Conservation (phyloP, 2,888 invertebrate species). For the Protophormia terraenovae region DNA sequence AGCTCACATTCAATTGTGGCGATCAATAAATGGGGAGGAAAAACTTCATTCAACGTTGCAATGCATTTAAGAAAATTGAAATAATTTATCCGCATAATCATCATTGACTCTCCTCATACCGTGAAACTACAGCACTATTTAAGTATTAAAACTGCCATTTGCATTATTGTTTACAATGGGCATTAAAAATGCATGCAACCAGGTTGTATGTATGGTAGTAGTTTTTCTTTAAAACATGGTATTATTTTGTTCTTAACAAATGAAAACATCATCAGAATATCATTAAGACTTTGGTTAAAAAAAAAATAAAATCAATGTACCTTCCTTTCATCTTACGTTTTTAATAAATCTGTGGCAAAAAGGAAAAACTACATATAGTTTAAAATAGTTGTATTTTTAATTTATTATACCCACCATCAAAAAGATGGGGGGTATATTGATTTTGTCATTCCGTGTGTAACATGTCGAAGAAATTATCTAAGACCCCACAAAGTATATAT, state of each 20-base stretch:
- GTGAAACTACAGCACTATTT: not conserved
- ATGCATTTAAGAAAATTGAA: not conserved
- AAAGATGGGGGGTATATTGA: too few species aligned
- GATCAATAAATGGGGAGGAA: conserved; percentile 24
- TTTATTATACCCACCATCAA: too few species aligned
- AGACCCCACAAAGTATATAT: too few species aligned
- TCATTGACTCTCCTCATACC: not conserved
- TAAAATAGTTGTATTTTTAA: too few species aligned
- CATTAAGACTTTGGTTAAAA: conserved; percentile 6
- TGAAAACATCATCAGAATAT: conserved; percentile 47
- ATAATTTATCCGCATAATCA: conserved; percentile 5
- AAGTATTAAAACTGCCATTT: conserved; percentile 49
- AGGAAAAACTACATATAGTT: too few species aligned
- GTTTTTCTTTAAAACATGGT: conserved; percentile 11
- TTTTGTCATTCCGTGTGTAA: too few species aligned
- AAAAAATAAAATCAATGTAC: not conserved
- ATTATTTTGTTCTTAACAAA: conserved; percentile 23
- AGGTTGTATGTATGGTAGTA: not conserved
- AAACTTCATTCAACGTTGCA: conserved; percentile 30
- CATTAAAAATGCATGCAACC: conserved; percentile 39
- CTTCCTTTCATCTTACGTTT: too few species aligned
- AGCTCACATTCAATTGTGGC: conserved; percentile 39
- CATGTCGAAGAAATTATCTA: too few species aligned
- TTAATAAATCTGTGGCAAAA: too few species aligned
- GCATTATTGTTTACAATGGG: conserved; percentile 47